These are phyloP conservation scores for Rhingia rostrata DNA, from an alignment of 2,888 invertebrate species.

Conservation along the genomic window DNA sequence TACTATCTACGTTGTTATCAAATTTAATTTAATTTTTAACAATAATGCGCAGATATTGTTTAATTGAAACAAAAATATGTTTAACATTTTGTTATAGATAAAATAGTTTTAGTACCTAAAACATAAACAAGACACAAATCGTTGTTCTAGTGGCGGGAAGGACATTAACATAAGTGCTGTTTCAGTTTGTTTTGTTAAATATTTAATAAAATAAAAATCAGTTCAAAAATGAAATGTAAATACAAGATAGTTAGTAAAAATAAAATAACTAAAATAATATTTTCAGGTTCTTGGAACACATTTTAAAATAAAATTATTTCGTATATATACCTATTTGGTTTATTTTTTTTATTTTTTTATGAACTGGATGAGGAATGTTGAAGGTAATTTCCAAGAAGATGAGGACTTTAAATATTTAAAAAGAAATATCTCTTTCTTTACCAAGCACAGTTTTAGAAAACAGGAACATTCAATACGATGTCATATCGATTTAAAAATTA, in stretches of 20 bases:
- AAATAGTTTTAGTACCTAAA: slow-evolving; percentile 25
- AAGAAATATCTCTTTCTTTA: slow-evolving; percentile 33
- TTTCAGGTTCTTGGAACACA: slow-evolving; percentile 7
- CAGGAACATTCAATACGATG: slow-evolving; percentile 58
- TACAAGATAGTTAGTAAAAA: slow-evolving; percentile 4
- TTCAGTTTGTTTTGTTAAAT: slow-evolving; percentile 18
- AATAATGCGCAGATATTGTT: neutral
- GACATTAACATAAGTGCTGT: slow-evolving; percentile 55
- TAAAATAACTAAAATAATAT: neutral
- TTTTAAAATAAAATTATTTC: neutral
- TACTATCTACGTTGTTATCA: slow-evolving; percentile 15
- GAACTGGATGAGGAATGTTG: slow-evolving; percentile 50
- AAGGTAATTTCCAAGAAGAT: slow-evolving; percentile 6
- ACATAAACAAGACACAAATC: slow-evolving; percentile 14
- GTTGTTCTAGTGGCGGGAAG: slow-evolving; percentile 60
- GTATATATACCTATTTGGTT: no score
- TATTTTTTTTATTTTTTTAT: slow-evolving; percentile 9
- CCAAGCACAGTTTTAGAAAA: slow-evolving; percentile 40
- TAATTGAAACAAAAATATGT: neutral
- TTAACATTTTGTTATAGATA: neutral
- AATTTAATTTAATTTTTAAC: slow-evolving; percentile 4
- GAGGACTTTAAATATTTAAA: slow-evolving; percentile 17
- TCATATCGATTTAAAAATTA: slow-evolving; percentile 43
- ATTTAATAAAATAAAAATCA: neutral
- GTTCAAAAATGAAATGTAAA: neutral